These are phyloP conservation scores for Acanthochromis polyacanthus DNA, from an alignment of 2,113 vertebrate genomes.

Conservation along the genomic window DNA sequence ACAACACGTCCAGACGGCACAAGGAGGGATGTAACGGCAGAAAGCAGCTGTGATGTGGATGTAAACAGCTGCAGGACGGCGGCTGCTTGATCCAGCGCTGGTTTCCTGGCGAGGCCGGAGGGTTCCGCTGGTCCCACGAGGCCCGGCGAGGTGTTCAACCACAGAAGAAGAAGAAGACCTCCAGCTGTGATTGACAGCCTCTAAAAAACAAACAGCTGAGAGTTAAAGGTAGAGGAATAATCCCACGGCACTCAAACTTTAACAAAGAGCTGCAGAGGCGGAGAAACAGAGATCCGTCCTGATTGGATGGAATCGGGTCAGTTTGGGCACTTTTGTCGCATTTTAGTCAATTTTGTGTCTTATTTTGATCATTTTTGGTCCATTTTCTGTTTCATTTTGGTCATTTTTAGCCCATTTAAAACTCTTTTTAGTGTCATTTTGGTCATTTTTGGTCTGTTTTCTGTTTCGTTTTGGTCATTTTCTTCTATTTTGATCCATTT, in stretches of 20 bases:
- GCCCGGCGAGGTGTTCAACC: constrained; percentile 36
- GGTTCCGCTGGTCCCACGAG: constrained; percentile 31
- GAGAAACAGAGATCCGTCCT: constrained; percentile 20
- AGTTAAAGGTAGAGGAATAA: constrained; percentile 22
- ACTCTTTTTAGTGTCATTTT: too few species aligned
- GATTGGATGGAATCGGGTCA: too few species aligned
- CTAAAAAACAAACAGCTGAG: constrained; percentile 5
- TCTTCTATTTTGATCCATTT: too few species aligned
- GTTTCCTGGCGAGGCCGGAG: constrained; percentile 19
- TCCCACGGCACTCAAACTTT: constrained; percentile 47
- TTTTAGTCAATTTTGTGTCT: too few species aligned
- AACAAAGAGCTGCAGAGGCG: constrained; percentile 41
- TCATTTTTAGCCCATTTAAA: too few species aligned
- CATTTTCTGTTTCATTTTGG: too few species aligned
- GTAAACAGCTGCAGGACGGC: constrained; percentile 49
- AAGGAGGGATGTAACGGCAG: constrained; percentile 18
- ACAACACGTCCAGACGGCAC: background rate
- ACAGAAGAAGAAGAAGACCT: constrained; percentile 27
- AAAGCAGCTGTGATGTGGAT: constrained; percentile 40
- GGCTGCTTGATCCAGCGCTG: constrained; percentile 25
- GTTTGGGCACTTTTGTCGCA: too few species aligned
- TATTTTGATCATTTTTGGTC: too few species aligned
- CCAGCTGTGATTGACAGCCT: constrained; percentile 67
- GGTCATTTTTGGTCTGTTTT: too few species aligned
- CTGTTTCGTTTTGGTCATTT: too few species aligned